Conservation (phyloP, 2,888 invertebrate genomes). For the Dynastes grantii region DNA sequence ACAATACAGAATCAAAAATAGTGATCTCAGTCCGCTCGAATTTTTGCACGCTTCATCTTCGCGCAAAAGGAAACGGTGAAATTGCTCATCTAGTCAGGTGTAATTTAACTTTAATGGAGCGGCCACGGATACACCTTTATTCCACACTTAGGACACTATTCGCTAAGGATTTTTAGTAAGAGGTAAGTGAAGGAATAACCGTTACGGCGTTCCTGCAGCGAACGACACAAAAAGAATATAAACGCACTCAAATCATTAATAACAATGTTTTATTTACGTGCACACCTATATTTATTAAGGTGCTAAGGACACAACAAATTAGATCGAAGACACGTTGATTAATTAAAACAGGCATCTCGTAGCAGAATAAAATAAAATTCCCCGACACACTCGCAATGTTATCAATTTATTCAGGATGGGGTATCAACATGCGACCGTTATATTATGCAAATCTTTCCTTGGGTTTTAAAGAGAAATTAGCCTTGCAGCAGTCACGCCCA, state of each 20-base stretch:
- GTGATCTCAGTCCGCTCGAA: neutral
- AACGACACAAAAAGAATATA: neutral
- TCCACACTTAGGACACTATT: neutral
- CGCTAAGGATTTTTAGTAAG: slow-evolving; percentile 5
- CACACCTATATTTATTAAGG: neutral
- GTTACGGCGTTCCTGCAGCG: slow-evolving; percentile 1
- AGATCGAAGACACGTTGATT: slow-evolving; percentile 11
- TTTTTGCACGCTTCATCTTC: slow-evolving; percentile 1
- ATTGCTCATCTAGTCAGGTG: slow-evolving; percentile 13
- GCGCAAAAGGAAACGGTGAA: slow-evolving; percentile 35
- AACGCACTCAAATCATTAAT: neutral
- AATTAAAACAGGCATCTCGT: slow-evolving; percentile 6
- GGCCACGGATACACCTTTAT: slow-evolving; percentile 6
- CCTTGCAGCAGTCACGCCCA: slow-evolving; percentile 33
- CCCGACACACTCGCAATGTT: neutral
- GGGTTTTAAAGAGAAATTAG: slow-evolving; percentile 42
- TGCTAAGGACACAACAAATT: neutral
- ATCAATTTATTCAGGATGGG: slow-evolving; percentile 16
- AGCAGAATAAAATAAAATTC: neutral
- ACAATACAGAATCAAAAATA: slow-evolving; percentile 4
- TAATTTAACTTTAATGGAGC: slow-evolving; percentile 11
- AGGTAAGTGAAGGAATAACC: slow-evolving; percentile 27
- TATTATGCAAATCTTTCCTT: slow-evolving; percentile 23
- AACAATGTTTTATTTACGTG: neutral
- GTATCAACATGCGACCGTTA: slow-evolving; percentile 24